These are phyloP conservation scores for Myripristis jacobus DNA, from an alignment of 2,797 vertebrate species.

Conservation along the genomic window DNA sequence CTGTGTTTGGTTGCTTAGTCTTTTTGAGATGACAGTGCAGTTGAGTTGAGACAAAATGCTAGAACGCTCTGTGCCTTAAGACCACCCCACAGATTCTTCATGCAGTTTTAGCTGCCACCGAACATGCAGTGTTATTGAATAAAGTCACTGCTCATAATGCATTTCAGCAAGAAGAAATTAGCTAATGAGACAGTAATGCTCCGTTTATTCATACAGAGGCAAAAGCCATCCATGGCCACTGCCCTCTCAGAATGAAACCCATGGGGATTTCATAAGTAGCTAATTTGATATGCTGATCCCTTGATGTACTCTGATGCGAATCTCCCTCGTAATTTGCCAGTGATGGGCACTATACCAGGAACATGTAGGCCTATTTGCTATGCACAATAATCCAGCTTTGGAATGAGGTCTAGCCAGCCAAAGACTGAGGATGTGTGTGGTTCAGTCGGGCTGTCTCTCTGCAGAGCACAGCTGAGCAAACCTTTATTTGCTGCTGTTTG, in stretches of 20 bases:
- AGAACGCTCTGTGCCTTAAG: constrained; percentile 10
- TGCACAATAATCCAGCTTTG: constrained; percentile 51
- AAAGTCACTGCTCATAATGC: constrained; percentile 14
- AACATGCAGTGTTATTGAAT: constrained; percentile 23
- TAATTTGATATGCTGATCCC: constrained; percentile 61
- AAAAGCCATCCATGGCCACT: constrained; percentile 51
- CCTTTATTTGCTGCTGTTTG: constrained; percentile 50
- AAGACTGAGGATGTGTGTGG: constrained; percentile 33
- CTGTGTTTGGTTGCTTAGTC: background rate
- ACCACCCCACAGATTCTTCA: background rate
- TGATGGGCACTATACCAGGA: constrained; percentile 42
- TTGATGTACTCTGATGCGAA: constrained; percentile 50
- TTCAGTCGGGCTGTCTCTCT: constrained; percentile 27
- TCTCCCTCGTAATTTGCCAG: constrained; percentile 41
- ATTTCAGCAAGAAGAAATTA: constrained; percentile 45
- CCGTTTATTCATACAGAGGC: constrained; percentile 48
- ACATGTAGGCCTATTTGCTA: constrained; percentile 46
- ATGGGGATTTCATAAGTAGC: constrained; percentile 48
- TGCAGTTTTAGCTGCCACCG: background rate
- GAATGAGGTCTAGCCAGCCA: constrained; percentile 32
- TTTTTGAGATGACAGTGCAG: background rate
- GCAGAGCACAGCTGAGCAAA: constrained; percentile 56
- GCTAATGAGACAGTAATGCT: constrained; percentile 56
- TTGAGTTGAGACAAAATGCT: background rate
- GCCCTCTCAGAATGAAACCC: constrained; percentile 47